A percentile compares a stretch with the other conserved stretches of the same genome.
These are phyloP conservation scores for Balaenoptera acutorostrata DNA, from an alignment of 2,113 vertebrate species.

Conservation along the genomic window DNA sequence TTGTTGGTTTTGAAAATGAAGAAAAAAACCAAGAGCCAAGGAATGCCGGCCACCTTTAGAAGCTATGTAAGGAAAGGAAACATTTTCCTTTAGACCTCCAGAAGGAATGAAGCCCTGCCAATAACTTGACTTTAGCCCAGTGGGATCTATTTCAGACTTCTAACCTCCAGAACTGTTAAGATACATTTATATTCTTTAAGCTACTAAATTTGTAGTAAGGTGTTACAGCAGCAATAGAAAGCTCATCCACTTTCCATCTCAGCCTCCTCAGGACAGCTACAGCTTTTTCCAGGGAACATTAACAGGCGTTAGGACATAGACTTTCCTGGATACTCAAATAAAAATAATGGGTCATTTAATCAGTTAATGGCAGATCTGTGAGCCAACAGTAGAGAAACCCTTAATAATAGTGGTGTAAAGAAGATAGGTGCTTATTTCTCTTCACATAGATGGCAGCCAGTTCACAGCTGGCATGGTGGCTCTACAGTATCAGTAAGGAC, in stretches of 20 bases:
- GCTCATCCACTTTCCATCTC: background rate
- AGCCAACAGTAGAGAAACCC: background rate
- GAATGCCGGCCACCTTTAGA: background rate
- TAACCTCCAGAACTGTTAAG: background rate
- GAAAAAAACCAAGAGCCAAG: background rate
- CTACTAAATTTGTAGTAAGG: background rate
- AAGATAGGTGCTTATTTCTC: background rate
- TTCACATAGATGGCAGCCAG: background rate
- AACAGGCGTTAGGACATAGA: background rate
- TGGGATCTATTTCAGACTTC: background rate
- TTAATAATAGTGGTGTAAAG: background rate
- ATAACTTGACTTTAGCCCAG: background rate
- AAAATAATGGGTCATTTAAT: background rate
- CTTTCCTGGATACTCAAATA: background rate
- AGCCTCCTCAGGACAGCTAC: background rate
- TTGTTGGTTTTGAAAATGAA: background rate
- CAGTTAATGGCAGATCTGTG: background rate
- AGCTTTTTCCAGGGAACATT: background rate
- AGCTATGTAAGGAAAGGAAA: background rate
- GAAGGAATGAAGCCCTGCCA: background rate
- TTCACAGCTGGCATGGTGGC: background rate
- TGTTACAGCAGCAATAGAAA: background rate
- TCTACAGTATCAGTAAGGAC: background rate
- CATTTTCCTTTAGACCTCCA: background rate
- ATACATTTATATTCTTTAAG: background rate